A percentile compares a stretch with the other conserved stretches of the same genome.
Conservation (phyloP, 2,888 invertebrate species). For the Patella ulyssiponensis region DNA sequence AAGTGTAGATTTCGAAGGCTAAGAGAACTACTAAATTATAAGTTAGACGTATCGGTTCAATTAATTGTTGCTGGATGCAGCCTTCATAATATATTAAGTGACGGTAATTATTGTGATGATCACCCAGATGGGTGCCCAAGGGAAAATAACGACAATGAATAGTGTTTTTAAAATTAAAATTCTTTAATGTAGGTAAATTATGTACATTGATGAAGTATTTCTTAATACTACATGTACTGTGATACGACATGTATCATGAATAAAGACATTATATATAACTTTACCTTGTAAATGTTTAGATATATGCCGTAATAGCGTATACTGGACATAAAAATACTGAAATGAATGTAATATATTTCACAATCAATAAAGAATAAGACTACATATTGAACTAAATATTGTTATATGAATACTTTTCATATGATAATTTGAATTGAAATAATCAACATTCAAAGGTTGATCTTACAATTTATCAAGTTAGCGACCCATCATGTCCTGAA, state of each 20-base stretch:
- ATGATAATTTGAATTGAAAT: not conserved
- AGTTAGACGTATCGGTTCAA: not conserved
- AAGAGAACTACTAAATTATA: slow-evolving; percentile 3
- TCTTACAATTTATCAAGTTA: not conserved
- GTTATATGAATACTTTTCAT: not conserved
- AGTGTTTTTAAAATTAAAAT: not conserved
- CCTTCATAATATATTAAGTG: not conserved
- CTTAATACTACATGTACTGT: no score
- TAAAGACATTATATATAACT: no score
- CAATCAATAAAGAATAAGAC: not conserved
- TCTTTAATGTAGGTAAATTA: no score
- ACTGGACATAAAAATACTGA: no score
- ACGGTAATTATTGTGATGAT: not conserved
- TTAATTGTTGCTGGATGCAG: not conserved
- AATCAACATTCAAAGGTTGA: not conserved
- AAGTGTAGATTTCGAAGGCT: slow-evolving; percentile 20
- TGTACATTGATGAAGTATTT: no score
- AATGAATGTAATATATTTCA: not conserved
- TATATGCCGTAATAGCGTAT: no score
- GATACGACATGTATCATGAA: no score
- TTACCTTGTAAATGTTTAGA: no score
- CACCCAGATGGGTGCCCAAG: slow-evolving; percentile 3
- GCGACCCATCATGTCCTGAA: slow-evolving; percentile 12
- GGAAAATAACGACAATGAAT: not conserved
- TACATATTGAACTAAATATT: not conserved